Evolutionary conservation across 2,113 vertebrate genomes (phyloP), one percentile per base, ranked within the genome.

Genomic region (Clinocottus analis): DNA sequence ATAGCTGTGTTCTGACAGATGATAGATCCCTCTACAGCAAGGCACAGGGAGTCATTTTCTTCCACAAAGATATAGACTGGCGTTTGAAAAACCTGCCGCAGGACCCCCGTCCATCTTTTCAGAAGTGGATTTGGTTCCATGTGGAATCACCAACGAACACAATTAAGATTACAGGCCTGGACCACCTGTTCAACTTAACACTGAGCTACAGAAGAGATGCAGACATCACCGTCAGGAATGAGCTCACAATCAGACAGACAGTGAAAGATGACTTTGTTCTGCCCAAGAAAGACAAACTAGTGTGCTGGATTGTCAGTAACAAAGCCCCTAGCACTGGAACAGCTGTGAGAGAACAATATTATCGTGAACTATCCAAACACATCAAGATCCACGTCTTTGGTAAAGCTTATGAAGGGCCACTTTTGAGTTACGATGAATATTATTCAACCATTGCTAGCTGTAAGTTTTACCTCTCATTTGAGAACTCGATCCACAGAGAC

Each of bases 261-360:
- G 90, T 90, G 58, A 94, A 95, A n/a, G 90, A 93, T 1, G 89
- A 93, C 12, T 94, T 96, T 86, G 94, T 95, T 88, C 88, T 96
- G 33, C 96, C 97, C 43, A 95, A 90, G 69, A 97, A 97, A 89
- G 94, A 96, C 82, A 96, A 95, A 70, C 49, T 96, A 41, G 95
- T 96, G 13, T 97, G 96, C 83, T 97, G 96, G 96, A 95, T 97
- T 51, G 95, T 97, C 10, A 97, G 95, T 85, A 97, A 97, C 91
- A 39, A 10, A 0, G 1, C 29, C 11, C 27, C 7, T 4, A n/a
- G 1, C 3, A 64, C 55, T 94, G 95, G 96, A 94, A 95, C 68
- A 93, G 94, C 53, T 94, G 90, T 90, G 41, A 93, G 96, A 89
- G 95, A 95, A 59, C 94, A 93, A 63, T 97, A 96, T 87, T 97